phyloP scores from a whole-genome alignment of 2,797 vertebrate genomes.

The Eremophila alpestris region DNA sequence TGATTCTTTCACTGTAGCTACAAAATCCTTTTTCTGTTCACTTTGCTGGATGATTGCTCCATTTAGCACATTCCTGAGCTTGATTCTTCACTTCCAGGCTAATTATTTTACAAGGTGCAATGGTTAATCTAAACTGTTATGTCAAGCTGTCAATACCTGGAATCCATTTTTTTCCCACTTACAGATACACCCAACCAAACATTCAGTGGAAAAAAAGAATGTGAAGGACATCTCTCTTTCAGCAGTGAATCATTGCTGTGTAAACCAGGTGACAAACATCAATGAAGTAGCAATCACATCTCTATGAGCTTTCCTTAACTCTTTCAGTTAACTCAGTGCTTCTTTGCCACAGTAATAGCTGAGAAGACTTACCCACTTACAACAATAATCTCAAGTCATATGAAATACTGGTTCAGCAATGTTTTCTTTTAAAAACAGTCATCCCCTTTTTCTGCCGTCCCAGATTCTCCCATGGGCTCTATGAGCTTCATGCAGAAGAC shows the following conservation, averaged over 20 bases:
- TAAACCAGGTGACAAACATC: background rate
- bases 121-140: constrained; percentile 3
- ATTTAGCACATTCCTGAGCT: constrained; percentile 36
- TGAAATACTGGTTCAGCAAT: background rate
- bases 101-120: constrained; percentile 47
- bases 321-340: background rate
- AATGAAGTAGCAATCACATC: background rate
- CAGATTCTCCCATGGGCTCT: background rate
- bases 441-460: background rate
- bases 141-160: background rate
- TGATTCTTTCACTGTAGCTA: constrained; percentile 8
- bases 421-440: background rate
- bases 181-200: background rate
- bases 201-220: background rate
- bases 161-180: background rate
- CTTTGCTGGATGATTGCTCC: constrained; percentile 42
- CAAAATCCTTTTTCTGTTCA: constrained; percentile 41
- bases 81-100: constrained; percentile 29
- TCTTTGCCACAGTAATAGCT: background rate
- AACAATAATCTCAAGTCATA: background rate
- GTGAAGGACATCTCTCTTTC: background rate
- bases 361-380: background rate
- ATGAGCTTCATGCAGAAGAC: background rate
- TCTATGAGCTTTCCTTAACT: background rate
- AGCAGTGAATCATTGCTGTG: background rate